phyloP scores from a whole-genome alignment of 2,113 vertebrate genomes.

The Numenius arquata region DNA sequence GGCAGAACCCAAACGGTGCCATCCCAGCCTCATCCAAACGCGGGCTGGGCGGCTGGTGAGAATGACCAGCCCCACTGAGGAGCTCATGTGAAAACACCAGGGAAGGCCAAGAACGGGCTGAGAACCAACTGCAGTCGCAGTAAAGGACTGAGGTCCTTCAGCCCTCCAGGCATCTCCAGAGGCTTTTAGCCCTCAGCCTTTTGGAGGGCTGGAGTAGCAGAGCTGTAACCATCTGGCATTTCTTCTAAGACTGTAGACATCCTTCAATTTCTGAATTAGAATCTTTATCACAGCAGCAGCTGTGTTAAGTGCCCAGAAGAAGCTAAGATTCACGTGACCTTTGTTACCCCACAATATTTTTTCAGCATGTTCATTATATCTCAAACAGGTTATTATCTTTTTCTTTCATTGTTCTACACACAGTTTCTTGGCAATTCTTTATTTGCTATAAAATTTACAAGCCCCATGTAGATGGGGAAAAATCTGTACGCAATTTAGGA shows the following conservation, averaged over 20 bases:
- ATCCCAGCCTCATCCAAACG: background rate
- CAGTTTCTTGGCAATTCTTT: background rate
- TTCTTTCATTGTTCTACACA: background rate
- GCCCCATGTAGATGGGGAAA: background rate
- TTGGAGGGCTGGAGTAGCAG: background rate
- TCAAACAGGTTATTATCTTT: background rate
- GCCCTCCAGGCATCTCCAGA: background rate
- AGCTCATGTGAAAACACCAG: background rate
- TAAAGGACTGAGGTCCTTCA: background rate
- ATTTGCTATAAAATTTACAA: background rate
- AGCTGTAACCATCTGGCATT: background rate
- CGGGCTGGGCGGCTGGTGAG: background rate
- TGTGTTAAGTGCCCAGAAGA: background rate
- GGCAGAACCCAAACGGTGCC: background rate
- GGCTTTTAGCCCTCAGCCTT: background rate
- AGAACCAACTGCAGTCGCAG: background rate
- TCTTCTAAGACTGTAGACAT: background rate
- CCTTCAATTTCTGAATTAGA: background rate
- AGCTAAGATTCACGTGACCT: background rate
- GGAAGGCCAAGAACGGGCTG: background rate
- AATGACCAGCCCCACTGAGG: background rate
- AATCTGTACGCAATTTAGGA: background rate
- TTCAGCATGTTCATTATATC: background rate
- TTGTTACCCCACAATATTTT: background rate
- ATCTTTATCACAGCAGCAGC: background rate